Base-by-base conservation (phyloP, 2,888 invertebrate genomes). In the Hylaea fasciaria region DNA sequence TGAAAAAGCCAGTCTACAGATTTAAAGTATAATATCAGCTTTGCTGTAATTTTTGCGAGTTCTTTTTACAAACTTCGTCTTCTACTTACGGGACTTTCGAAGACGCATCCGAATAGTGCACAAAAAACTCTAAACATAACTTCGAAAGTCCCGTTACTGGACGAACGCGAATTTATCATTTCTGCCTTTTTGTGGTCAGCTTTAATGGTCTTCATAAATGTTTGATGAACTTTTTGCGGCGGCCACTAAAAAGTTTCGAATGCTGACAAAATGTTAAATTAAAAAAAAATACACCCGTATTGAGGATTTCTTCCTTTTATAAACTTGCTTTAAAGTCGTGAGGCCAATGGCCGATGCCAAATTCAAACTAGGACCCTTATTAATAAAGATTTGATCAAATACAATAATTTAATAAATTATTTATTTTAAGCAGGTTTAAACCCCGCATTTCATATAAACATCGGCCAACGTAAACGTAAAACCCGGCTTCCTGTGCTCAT, bases 151-250 rank as follows among this genome's bases (percentile, higher is more conserved):
- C 9, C 47, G 28, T 9, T 16, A 47, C 50, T 14, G 22, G 9
- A 32, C 32, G 9, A 57, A 57, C 62, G 56, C 32, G 57, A 54
- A 53, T 60, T 60, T 61, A 62, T 65, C 65, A 65, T 69, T 66
- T 77, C 85, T 86, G 81, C 78, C 85, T 87, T 89, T 84, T 90
- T 89, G 86, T 84, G 76, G 76, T 73, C 73, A 69, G 76, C 83
- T 83, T 80, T 90, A 89, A 90, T 88, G 86, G 87, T 83, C 75
- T 79, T 85, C 87, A 89, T 89, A 91, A 85, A 91, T 89, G 86
- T 85, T 85, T 86, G 85, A 89, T 88, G 85, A 66, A 83, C 77
- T 83, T 80, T 82, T 82, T 81, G 43, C 75, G 59, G 58, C 41
- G 46, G 48, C 28, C 64, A 54, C 62, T 57, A 69, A 71, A 75